Base-by-base conservation (phyloP, 2,113 vertebrate genomes). In the Cathartes aura region DNA sequence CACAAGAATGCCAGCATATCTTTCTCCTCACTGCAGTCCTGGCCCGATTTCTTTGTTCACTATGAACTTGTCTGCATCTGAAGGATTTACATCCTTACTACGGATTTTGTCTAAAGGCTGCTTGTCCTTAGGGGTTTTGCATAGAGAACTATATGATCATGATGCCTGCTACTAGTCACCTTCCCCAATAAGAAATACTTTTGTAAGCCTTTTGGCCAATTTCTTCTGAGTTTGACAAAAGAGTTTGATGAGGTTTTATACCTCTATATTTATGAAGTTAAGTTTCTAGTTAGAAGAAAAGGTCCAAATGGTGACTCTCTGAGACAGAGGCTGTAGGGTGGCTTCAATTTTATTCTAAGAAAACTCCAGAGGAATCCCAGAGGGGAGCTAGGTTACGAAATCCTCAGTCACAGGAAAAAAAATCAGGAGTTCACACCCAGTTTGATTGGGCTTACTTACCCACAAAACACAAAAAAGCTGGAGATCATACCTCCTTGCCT, bases 71-170 rank as follows among this genome's bases (percentile, higher is more conserved):
- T 66, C 52, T 70, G 40, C 60, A 48, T 26, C 38, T 83, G 47
- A 62, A 80, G 56, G 58, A 82, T 81, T 95, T 96, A 30, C 26
- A 21, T 87, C 64, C 50, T 64, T 72, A 38, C 7, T 81, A 62
- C 12, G 38, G 59, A 8, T 88, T 92, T 92, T 85, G 38, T 82
- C 27, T 55, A 7, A 80, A 63, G 62, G 34, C 36, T 72, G 78
- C 42, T 73, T 0, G 0, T 87, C 74, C 38, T 53, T 50, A 15
- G 22, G 14, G 26, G 23, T 50, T 68, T 89, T 70, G 45, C 15
- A 1, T 2, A 38, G 72, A n/a, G 43, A 64, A 2, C 52, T 55
- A 1, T 15, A 1, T 19, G n/a, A 40, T 81, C 12, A 0, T 19
- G 24, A 3, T 93, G 62, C 36, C 32, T 89, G 75, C 42, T 84